These are phyloP conservation scores for Motacilla tschutschensis DNA, from an alignment of 2,113 vertebrate genomes.

Conservation along the genomic window DNA sequence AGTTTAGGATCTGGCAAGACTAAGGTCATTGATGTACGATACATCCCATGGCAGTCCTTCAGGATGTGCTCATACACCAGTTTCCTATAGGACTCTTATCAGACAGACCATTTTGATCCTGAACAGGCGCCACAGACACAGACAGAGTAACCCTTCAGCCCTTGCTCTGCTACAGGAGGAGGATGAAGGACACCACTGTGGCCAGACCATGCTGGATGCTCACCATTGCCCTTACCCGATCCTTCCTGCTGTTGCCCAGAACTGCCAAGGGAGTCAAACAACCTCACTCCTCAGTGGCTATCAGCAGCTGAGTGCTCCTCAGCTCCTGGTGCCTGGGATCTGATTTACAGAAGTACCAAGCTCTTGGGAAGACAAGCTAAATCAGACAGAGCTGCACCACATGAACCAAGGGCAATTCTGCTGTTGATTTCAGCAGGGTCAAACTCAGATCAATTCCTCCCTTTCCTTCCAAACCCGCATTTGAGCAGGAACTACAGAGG, in stretches of 20 bases:
- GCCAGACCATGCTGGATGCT: not conserved
- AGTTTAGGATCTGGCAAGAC: not conserved
- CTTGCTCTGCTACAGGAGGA: not conserved
- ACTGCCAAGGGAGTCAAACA: not conserved
- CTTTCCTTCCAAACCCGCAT: not conserved
- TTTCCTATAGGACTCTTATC: not conserved
- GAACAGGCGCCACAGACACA: not conserved
- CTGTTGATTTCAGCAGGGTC: not conserved
- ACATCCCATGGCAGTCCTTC: not conserved
- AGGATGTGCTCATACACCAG: not conserved
- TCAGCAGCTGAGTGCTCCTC: not conserved
- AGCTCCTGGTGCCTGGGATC: not conserved
- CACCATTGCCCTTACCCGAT: fast-evolving
- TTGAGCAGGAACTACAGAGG: not conserved
- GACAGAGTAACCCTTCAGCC: not conserved
- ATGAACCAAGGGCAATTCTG: not conserved
- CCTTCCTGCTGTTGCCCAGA: not conserved
- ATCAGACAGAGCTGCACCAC: not conserved
- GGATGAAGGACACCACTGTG: not conserved
- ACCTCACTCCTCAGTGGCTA: not conserved
- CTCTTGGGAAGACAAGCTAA: not conserved
- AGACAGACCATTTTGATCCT: not conserved
- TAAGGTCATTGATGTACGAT: not conserved
- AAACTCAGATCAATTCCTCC: not conserved
- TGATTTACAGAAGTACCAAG: not conserved